Evolutionary conservation across 2,888 invertebrate genomes (phyloP).

Genomic region (Oeneis ivallda): DNA sequence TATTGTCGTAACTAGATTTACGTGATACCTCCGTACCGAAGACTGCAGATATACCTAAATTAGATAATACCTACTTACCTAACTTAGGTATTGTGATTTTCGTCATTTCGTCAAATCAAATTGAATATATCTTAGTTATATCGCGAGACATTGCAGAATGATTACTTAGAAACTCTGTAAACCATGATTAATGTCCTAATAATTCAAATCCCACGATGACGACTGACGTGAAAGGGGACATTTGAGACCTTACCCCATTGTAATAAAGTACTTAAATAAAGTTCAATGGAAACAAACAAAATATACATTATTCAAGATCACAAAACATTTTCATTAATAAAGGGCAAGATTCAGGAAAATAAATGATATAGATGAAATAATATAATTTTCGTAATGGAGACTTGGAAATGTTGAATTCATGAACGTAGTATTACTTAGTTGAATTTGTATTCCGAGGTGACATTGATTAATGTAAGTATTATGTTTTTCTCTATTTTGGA

Average conservation of each 20-base stretch:
- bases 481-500: too few species aligned
- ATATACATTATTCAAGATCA: conserved; percentile 18
- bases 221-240: conserved; percentile 2
- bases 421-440: too few species aligned
- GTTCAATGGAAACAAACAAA: conserved; percentile 13
- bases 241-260: conserved; percentile 3
- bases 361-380: conserved; percentile 55
- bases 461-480: conserved; percentile 22
- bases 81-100: background rate
- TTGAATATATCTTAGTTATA: background rate
- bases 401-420: conserved; percentile 9
- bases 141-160: background rate
- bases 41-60: too few species aligned
- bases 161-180: conserved; percentile 17
- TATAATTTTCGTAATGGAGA: conserved; percentile 35
- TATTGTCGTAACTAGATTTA: too few species aligned
- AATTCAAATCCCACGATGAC: conserved; percentile 16
- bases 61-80: too few species aligned
- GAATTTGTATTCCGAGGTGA: conserved; percentile 17
- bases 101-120: background rate
- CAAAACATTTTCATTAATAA: conserved; percentile 32
- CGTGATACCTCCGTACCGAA: too few species aligned
- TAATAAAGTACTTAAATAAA: conserved; percentile 6
- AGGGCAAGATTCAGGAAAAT: conserved; percentile 49
- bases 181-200: conserved; percentile 13